Percentiles rank a stretch among this genome's conserved stretches.
These are phyloP conservation scores for Nomada ruficornis DNA, from an alignment of 2,888 invertebrate species.

Conservation along the genomic window DNA sequence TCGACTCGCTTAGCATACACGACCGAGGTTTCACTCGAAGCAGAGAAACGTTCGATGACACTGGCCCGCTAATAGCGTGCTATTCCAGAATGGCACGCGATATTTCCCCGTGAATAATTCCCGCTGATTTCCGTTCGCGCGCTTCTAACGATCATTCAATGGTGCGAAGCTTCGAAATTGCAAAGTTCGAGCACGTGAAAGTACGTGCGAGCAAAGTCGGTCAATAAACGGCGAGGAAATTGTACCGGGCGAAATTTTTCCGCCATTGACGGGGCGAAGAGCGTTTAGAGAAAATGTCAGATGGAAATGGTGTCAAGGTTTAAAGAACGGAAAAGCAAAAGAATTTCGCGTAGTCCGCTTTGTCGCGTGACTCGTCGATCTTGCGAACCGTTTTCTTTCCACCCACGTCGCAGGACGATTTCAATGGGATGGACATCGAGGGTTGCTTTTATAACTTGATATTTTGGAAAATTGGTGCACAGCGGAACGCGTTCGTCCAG, in stretches of 20 bases:
- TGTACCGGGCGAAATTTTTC: slow-evolving; percentile 3
- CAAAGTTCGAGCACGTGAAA: slow-evolving; percentile 11
- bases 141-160: slow-evolving; percentile 1
- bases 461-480: not conserved
- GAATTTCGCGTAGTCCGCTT: slow-evolving; percentile 4
- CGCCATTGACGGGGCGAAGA: not conserved
- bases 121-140: slow-evolving; percentile 10
- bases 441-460: not conserved
- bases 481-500: not conserved
- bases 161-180: slow-evolving; percentile 8
- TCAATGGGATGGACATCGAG: no score
- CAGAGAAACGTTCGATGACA: slow-evolving; percentile 48
- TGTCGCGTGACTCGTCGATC: not conserved
- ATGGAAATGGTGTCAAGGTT: not conserved
- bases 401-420: no score
- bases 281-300: not conserved
- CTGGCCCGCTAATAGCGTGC: slow-evolving; percentile 38
- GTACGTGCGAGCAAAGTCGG: slow-evolving; percentile 26
- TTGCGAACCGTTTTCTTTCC: not conserved
- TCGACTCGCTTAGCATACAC: slow-evolving; percentile 35
- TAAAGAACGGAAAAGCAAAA: not conserved
- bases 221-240: slow-evolving; percentile 16
- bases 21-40: slow-evolving; percentile 50
- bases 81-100: slow-evolving; percentile 46
- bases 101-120: slow-evolving; percentile 40